A percentile compares a stretch with the other conserved stretches of the same genome.
These are phyloP conservation scores for Megatriorchis doriae DNA, from an alignment of 2,113 vertebrate species.

Conservation along the genomic window DNA sequence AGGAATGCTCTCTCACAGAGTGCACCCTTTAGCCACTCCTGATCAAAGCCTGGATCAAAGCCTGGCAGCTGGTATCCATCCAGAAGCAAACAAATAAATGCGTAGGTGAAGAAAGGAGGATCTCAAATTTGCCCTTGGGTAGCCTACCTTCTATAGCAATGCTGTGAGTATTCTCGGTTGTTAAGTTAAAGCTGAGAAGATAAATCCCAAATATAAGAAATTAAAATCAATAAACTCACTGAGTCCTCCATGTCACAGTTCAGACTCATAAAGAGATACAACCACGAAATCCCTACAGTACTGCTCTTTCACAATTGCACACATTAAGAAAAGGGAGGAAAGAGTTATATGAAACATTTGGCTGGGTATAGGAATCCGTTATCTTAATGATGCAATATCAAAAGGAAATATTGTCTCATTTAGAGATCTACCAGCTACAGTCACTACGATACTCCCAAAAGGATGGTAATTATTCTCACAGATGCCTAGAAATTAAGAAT, in stretches of 20 bases:
- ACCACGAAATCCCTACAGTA: slow-evolving; percentile 28
- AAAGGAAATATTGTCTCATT: slow-evolving; percentile 67
- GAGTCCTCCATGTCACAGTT: slow-evolving; percentile 8
- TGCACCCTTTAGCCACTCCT: neutral
- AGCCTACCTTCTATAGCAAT: neutral
- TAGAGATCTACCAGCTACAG: slow-evolving; percentile 45
- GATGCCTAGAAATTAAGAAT: slow-evolving; percentile 61
- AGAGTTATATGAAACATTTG: slow-evolving; percentile 46
- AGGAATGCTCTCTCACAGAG: neutral
- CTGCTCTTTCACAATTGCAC: slow-evolving; percentile 29
- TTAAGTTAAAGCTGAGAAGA: slow-evolving; percentile 27
- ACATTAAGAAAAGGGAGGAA: slow-evolving; percentile 21
- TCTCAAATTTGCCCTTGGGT: slow-evolving; percentile 13
- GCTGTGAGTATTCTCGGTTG: neutral
- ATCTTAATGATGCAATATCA: slow-evolving; percentile 53
- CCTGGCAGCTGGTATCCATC: neutral
- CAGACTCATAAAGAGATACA: slow-evolving; percentile 37
- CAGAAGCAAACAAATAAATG: neutral
- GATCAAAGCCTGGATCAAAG: slow-evolving; percentile 38
- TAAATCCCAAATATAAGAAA: slow-evolving; percentile 53
- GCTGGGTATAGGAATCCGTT: slow-evolving; percentile 38
- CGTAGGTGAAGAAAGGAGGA: neutral
- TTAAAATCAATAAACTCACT: slow-evolving; percentile 53
- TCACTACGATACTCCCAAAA: slow-evolving; percentile 30
- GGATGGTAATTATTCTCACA: slow-evolving; percentile 46